Evolutionary conservation across 2,113 vertebrate species (phyloP).

Genomic region (Sphaerodactylus townsendi): DNA sequence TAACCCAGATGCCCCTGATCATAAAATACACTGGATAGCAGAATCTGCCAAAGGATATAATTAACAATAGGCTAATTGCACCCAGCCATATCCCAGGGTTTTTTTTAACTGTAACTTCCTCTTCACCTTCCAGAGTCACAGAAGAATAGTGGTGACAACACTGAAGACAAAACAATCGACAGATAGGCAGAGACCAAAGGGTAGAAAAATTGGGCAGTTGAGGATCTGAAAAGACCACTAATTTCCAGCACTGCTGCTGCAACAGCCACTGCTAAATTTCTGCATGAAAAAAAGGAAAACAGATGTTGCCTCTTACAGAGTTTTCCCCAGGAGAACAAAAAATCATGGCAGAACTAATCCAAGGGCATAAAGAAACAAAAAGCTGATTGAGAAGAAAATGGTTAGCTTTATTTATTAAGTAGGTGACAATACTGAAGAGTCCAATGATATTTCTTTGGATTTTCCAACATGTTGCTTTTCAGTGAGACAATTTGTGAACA

Average conservation of each 20-base stretch:
- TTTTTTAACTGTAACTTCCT: neutral
- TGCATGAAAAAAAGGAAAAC: neutral
- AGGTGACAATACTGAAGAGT: neutral
- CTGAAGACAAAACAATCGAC: neutral
- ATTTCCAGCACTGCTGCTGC: neutral
- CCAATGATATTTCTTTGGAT: neutral
- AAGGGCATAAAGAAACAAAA: neutral
- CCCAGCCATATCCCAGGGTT: no score
- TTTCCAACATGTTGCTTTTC: neutral
- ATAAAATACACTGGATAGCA: neutral
- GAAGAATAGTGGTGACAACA: neutral
- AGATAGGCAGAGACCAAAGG: neutral
- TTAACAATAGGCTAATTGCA: neutral
- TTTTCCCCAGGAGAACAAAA: neutral
- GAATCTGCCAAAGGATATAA: neutral
- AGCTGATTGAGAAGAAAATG: neutral
- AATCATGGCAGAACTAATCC: neutral
- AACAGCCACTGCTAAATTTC: neutral
- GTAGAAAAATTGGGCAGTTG: neutral
- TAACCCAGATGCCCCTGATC: neutral
- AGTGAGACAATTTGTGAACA: neutral
- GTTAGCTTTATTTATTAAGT: neutral
- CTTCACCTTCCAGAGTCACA: no score
- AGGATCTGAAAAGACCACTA: neutral
- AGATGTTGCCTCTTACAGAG: no score